A percentile compares a stretch with the other conserved stretches of the same genome.
These are phyloP conservation scores for Drosophila nigricruria DNA, from an alignment of 2,888 invertebrate species.

Conservation along the genomic window DNA sequence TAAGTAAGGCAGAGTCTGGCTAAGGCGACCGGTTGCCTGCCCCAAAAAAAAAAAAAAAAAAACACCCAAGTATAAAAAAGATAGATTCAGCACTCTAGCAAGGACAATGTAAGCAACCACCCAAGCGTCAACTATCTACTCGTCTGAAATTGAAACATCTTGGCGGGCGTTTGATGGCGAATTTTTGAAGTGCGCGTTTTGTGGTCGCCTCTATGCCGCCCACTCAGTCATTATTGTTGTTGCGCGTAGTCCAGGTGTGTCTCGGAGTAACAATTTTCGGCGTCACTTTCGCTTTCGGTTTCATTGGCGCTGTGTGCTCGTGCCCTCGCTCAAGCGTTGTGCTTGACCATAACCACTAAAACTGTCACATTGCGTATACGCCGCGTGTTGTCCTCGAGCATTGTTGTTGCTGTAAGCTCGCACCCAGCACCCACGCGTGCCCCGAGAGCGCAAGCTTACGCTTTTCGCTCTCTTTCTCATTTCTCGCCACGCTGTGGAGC, in stretches of 20 bases:
- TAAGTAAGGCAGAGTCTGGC: neutral
- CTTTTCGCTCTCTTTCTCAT: slow-evolving; percentile 21
- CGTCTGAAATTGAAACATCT: slow-evolving; percentile 57
- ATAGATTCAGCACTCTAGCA: slow-evolving; percentile 7
- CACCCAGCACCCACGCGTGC: slow-evolving; percentile 47
- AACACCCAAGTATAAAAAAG: neutral
- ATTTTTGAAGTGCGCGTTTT: slow-evolving; percentile 54
- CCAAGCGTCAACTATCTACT: slow-evolving; percentile 25
- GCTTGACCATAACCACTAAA: slow-evolving; percentile 83
- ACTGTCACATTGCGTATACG: slow-evolving; percentile 81
- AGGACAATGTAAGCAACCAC: slow-evolving; percentile 18
- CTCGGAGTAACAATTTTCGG: slow-evolving; percentile 50
- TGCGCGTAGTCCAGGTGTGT: slow-evolving; percentile 54
- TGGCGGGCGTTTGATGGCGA: slow-evolving; percentile 56
- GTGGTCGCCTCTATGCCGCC: slow-evolving; percentile 31
- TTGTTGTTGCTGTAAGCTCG: slow-evolving; percentile 41
- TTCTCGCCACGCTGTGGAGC: slow-evolving; percentile 15
- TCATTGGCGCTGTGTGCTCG: slow-evolving; percentile 32
- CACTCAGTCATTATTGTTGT: slow-evolving; percentile 32
- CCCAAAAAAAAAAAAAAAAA: too few relatives aligned
- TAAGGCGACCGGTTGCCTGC: slow-evolving; percentile 19
- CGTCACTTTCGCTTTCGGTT: slow-evolving; percentile 64
- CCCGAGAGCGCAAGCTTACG: slow-evolving; percentile 35
- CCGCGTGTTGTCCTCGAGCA: slow-evolving; percentile 73
- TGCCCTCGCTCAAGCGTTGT: slow-evolving; percentile 75